A percentile compares a stretch with the other conserved stretches of the same genome.
phyloP scores from a whole-genome alignment of 1,140 invertebrate genomes.

The Calosoma granatense region DNA sequence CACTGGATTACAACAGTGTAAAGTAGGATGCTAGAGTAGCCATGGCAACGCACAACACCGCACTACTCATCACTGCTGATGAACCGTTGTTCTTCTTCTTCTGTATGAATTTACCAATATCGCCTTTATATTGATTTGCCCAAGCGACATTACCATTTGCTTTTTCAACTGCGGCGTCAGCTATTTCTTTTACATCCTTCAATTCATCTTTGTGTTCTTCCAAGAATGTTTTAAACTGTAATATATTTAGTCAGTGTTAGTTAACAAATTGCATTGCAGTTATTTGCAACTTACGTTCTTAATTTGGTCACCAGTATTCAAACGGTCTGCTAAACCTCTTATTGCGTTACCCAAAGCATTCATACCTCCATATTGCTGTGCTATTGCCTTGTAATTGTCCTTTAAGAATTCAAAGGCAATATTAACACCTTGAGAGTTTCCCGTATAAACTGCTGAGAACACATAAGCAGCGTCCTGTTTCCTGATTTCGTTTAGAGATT shows the following conservation, averaged over 20 bases:
- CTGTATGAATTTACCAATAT: neutral
- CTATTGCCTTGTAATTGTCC: conserved; percentile 1
- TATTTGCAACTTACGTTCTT: conserved; percentile 23
- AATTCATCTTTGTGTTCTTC: neutral
- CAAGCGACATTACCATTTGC: conserved; percentile 10
- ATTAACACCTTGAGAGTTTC: conserved; percentile 37
- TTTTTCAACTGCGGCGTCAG: neutral
- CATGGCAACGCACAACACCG: too few species aligned
- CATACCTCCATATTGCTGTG: conserved; percentile 22
- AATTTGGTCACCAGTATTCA: conserved; percentile 22
- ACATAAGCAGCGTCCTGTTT: conserved; percentile 35
- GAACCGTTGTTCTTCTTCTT: neutral
- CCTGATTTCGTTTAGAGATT: conserved; percentile 32
- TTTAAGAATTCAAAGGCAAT: conserved; percentile 39
- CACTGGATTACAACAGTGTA: too few species aligned
- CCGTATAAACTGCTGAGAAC: conserved; percentile 33
- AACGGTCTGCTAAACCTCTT: conserved; percentile 17
- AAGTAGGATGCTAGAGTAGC: too few species aligned
- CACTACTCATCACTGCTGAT: too few species aligned
- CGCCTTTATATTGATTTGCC: conserved; percentile 4
- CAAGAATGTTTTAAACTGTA: conserved; percentile 21
- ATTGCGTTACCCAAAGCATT: conserved; percentile 19
- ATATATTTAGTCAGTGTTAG: too few species aligned
- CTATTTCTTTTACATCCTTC: neutral
- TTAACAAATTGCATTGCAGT: too few species aligned